These are phyloP conservation scores for Gavialis gangeticus DNA, from an alignment of 2,113 vertebrate genomes.

Conservation along the genomic window DNA sequence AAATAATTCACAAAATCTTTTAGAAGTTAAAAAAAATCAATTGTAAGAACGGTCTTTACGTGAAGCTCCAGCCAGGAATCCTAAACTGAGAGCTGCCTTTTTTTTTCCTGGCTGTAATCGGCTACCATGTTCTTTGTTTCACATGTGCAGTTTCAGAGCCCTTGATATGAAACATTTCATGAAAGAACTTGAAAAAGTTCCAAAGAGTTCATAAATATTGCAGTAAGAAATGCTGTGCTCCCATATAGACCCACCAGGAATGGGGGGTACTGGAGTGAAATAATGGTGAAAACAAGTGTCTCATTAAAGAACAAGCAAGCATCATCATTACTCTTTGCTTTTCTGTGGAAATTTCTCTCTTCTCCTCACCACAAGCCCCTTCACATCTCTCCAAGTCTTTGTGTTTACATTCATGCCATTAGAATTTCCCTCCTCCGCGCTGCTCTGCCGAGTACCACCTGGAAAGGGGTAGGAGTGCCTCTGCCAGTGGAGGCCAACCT, in stretches of 20 bases:
- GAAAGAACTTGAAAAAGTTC: background rate
- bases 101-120: background rate
- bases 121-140: background rate
- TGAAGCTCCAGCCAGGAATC: background rate
- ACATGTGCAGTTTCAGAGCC: background rate
- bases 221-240: background rate
- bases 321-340: background rate
- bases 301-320: background rate
- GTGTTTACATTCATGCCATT: background rate
- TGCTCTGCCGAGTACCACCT: background rate
- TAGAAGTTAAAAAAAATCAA: background rate
- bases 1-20: background rate
- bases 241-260: background rate
- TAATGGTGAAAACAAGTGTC: background rate
- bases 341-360: background rate
- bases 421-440: background rate
- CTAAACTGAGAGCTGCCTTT: background rate
- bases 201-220: background rate
- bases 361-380: background rate
- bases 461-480: background rate
- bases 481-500: background rate
- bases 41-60: background rate
- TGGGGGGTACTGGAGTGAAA: background rate
- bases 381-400: background rate
- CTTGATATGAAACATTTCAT: background rate